Base-by-base conservation (phyloP, 2,113 vertebrate genomes). In the Picathartes gymnocephalus region DNA sequence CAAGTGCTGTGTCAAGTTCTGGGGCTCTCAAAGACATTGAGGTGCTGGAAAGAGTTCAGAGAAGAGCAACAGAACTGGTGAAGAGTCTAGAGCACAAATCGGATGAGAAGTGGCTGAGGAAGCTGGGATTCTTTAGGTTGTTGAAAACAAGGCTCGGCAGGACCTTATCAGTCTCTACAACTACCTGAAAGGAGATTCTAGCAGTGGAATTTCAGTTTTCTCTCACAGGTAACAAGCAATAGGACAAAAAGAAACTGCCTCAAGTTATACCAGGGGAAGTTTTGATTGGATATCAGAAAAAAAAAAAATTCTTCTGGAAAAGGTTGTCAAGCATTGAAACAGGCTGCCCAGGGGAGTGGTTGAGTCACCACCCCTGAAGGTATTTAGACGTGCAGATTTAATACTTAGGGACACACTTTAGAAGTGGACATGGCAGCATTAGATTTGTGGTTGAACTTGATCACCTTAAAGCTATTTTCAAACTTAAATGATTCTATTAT, bases 1-100 rank as follows among this genome's bases (percentile, higher is more conserved):
- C 0, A 0, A 71, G 5, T 10, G 2, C 31, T 44, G 8, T 8
- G 27, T 28, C 37, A 33, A 78, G 12, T 45, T 92, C 47, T 74
- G 35, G 17, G 33, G 18, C 31, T 6, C 27, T 71, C 58, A 53
- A 91, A n/a, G 57, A 56, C 16, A 33, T 0, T 30, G 45, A 80
- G 25, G 45, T 11, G 19, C 57, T 35, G 39, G 23, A 90, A 13
- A 1, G 0, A 11, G 21, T 78, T 39, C 53, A 72, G 7, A 69
- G 25, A 47, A 47, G 24, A 21, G 68, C 15, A 48, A 10, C 6
- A 5, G 31, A 58, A 30, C 10, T 81, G 56, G 24, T 21, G 23
- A 84, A 24, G 15, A 11, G 11, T 85, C 13, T 81, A 9, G 51
- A 83, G 54, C 4, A 64, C 18, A 57, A 13, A 7, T 45, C 5